Evolutionary conservation across 2,797 vertebrate species (phyloP).

Genomic region (Sarcoramphus papa): DNA sequence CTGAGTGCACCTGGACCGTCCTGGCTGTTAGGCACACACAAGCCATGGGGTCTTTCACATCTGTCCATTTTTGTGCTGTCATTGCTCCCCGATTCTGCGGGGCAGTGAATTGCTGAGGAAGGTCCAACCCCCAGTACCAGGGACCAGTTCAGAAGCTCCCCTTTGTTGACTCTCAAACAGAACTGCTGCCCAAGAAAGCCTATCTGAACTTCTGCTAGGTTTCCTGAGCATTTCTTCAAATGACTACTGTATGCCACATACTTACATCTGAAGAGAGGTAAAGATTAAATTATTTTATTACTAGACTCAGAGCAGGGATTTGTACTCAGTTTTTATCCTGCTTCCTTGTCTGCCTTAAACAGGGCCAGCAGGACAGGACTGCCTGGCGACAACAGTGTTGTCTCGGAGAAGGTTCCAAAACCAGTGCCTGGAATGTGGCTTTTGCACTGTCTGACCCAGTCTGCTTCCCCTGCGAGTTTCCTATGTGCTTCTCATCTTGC

Average conservation of each 20-base stretch:
- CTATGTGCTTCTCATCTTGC: neutral
- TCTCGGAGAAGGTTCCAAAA: neutral
- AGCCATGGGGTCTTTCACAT: neutral
- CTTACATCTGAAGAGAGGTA: neutral
- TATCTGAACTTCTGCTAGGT: neutral
- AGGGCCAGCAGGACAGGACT: neutral
- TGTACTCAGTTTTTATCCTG: neutral
- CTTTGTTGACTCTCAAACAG: neutral
- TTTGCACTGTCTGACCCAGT: neutral
- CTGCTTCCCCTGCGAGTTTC: neutral
- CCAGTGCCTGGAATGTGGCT: neutral
- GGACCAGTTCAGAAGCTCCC: neutral
- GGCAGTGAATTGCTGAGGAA: neutral
- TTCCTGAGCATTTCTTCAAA: neutral
- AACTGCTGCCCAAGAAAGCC: neutral
- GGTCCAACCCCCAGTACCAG: neutral
- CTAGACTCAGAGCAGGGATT: neutral
- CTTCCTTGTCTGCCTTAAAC: neutral
- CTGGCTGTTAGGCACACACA: no score
- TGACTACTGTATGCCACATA: neutral
- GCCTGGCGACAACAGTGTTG: accelerated
- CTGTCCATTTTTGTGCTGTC: neutral
- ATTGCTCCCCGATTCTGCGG: neutral
- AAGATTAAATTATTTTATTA: neutral
- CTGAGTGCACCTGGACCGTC: accelerated